A percentile compares a stretch with the other conserved stretches of the same genome.
phyloP scores from a whole-genome alignment of 2,888 invertebrate species.

The Lasioglossum leucozonium region DNA sequence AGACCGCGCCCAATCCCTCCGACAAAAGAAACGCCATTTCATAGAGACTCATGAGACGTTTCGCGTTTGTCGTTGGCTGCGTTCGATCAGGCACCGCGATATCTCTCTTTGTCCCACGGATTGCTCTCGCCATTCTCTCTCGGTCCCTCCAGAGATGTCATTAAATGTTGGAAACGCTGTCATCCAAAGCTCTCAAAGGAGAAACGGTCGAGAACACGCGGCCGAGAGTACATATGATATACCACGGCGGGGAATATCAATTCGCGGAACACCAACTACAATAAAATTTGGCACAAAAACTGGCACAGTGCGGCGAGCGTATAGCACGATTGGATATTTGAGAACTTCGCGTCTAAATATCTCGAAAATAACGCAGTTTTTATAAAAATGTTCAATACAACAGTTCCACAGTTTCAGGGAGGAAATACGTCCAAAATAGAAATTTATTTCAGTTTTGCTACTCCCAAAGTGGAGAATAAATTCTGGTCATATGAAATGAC shows the following conservation, averaged over 20 bases:
- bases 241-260: background rate
- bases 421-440: background rate
- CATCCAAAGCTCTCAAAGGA: constrained; percentile 11
- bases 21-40: background rate
- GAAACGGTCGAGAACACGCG: background rate
- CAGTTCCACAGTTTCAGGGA: no score
- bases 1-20: background rate
- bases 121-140: background rate
- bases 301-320: no score
- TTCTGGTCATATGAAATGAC: no score
- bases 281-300: background rate
- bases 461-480: no score
- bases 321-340: background rate
- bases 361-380: background rate
- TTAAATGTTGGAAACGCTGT: constrained; percentile 20
- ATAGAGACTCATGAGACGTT: background rate
- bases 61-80: background rate
- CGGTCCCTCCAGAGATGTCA: background rate
- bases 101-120: background rate
- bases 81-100: constrained; percentile 9
- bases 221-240: no score
- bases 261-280: background rate
- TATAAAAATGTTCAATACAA: background rate
- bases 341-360: background rate
- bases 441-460: no score